phyloP scores from a whole-genome alignment of 2,113 vertebrate genomes.

The Tachysurus vachellii region DNA sequence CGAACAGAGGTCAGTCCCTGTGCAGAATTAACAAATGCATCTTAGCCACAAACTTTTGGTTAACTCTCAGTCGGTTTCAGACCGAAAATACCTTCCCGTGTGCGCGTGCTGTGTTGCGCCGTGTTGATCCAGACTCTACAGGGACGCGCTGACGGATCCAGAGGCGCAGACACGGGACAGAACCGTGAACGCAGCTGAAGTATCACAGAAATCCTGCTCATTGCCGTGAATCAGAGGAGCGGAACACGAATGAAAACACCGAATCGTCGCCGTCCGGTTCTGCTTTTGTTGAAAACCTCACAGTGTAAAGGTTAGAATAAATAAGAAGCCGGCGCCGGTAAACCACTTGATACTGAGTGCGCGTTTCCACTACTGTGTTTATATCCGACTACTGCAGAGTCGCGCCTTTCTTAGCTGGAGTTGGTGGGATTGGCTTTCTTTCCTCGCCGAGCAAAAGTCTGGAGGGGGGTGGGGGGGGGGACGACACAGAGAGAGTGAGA shows the following conservation, averaged over 20 bases:
- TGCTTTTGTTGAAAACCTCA: conserved; percentile 7
- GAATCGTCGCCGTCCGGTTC: neutral
- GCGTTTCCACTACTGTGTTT: neutral
- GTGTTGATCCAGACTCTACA: neutral
- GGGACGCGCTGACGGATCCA: neutral
- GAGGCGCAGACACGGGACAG: neutral
- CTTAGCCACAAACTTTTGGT: conserved; percentile 26
- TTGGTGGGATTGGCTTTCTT: conserved; percentile 26
- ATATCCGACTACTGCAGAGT: neutral
- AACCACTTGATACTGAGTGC: neutral
- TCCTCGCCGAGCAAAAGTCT: conserved; percentile 45
- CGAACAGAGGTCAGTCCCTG: neutral
- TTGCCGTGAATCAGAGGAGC: conserved; percentile 43
- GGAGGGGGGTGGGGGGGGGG: no score
- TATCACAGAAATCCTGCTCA: neutral
- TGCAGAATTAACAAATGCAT: neutral
- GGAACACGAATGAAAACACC: neutral
- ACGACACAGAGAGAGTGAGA: conserved; percentile 43
- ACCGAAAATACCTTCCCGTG: neutral
- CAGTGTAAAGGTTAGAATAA: neutral
- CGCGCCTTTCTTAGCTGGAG: conserved; percentile 47
- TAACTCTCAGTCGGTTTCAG: neutral
- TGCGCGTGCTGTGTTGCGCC: neutral
- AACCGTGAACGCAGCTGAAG: neutral
- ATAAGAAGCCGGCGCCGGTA: neutral